Base-by-base conservation (phyloP, 2,888 invertebrate genomes). In the Cryptus viduatorius region DNA sequence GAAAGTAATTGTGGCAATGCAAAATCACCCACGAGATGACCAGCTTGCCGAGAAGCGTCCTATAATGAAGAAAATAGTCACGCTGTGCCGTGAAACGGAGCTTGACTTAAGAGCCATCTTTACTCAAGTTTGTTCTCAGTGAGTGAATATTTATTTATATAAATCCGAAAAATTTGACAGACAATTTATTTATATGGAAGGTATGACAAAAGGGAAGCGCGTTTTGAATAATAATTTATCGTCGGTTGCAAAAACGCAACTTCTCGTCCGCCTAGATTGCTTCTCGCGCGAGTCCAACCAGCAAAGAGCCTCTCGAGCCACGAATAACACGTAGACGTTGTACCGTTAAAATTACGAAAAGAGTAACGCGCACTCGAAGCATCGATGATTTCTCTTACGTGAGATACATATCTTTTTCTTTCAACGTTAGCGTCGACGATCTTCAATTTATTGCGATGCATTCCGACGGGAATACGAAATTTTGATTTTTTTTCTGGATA, bases 341-440 rank as follows among this genome's bases (percentile, higher is more conserved):
- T 83, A 83, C 83, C 80, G 83, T 83, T 83, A 77, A 77, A 83
- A 83, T 77, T 61, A 79, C 71, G 44, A n/a, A 19, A 46, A 67
- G 72, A 10, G 69, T 67, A 68, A 79, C 14, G 4, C 59, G 10
- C 59, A 14, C 56, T 61, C 76, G 82, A 82, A 72, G 76, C 67
- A 83, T 77, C 83, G 67, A 83, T 77, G 80, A 83, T 83, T 83
- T 83, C 65, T 75, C 56, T 67, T 4, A 10, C 59, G 29, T 4
- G 16, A 53, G 48, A 59, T 31, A 59, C 56, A n/a, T 48, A 59
- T 67, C 46, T 64, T 24, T 10, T 42, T 48, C 48, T 14, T 12
- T 8, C 37, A 42, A 50, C 42, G 4, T 50, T 14, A 29, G 42
- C 4, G 24, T 48, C 48, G 14, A 50, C 75, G 75, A 75, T 76